Evolutionary conservation across 2,113 vertebrate genomes (phyloP), one percentile per base, ranked within the genome.

Genomic region (Myodes glareolus): DNA sequence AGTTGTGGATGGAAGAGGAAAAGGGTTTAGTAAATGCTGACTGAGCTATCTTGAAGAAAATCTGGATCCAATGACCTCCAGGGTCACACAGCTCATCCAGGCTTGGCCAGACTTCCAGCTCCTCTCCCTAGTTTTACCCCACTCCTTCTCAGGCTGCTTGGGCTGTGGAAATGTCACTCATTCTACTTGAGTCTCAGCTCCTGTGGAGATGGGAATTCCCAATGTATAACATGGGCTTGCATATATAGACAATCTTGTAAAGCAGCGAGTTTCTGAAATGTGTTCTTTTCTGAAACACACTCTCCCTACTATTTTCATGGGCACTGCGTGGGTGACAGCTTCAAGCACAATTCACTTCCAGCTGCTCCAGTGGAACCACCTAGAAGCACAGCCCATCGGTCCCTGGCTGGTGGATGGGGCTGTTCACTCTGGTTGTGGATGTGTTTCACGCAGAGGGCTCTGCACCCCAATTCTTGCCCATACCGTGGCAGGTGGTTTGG

Each of bases 351-450:
- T 55, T 77, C 27, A 16, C 25, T 12, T 90, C 23, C 12, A 58
- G 42, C 39, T 67, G 29, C 80, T n/a, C 36, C 11, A 45, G 50
- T 55, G 42, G 47, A 75, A 50, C 88, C 25, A 50, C 58, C 50
- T 21, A 72, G 92, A 55, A 81, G 68, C 0, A 2, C 11, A 50
- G 50, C 63, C 47, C 90, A n/a, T 75, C 16, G 3, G 47, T 33
- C 25, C 19, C 68, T 80, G 88, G 58, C 73, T 76, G 92, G 58
- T 31, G 0, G 3, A 1, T 31, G 0, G 3, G 1, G 3, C 45
- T 92, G 36, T 92, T 97, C 86, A 72, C 65, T 93, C 92, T 88
- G 96, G 73, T 68, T 75, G 39, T 87, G 39, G 89, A 36, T 0
- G 14, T 0, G 1, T 67, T 31, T 33, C 55, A 67, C 61, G 8